A percentile compares a stretch with the other conserved stretches of the same genome.
These are phyloP conservation scores for Euzetes globulus DNA, from an alignment of 2,888 invertebrate genomes.

Conservation along the genomic window DNA sequence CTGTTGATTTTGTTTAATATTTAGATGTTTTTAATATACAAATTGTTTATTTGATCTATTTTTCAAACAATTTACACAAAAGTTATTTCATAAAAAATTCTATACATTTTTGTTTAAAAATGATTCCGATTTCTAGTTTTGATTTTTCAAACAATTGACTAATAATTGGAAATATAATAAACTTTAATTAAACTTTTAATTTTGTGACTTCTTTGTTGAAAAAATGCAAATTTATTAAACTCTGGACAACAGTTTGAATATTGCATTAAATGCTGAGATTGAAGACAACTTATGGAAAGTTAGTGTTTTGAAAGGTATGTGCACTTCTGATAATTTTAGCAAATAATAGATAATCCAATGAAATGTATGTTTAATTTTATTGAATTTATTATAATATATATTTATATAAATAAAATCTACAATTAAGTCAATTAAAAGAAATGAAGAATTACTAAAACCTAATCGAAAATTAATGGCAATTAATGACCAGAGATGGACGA, in stretches of 20 bases:
- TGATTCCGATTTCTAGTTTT: not conserved
- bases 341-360: not conserved
- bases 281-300: not conserved
- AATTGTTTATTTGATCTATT: not conserved
- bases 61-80: conserved; percentile 14
- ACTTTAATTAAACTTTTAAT: not conserved
- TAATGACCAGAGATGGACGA: conserved; percentile 31
- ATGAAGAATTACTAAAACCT: conserved; percentile 12
- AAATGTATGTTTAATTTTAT: not conserved
- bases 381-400: not conserved
- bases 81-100: not conserved
- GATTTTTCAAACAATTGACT: not conserved
- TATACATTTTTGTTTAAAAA: not conserved
- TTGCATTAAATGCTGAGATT: too few species aligned
- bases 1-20: not conserved
- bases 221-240: too few species aligned
- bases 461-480: conserved; percentile 22
- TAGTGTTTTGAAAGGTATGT: not conserved
- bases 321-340: not conserved
- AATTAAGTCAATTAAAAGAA: conserved; percentile 9
- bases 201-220: not conserved
- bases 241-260: too few species aligned
- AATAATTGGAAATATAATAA: not conserved
- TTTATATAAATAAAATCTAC: conserved; percentile 5
- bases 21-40: not conserved